Percentiles rank a stretch among this genome's conserved stretches.
phyloP scores from a whole-genome alignment of 2,113 vertebrate genomes.

The Camelus dromedarius region DNA sequence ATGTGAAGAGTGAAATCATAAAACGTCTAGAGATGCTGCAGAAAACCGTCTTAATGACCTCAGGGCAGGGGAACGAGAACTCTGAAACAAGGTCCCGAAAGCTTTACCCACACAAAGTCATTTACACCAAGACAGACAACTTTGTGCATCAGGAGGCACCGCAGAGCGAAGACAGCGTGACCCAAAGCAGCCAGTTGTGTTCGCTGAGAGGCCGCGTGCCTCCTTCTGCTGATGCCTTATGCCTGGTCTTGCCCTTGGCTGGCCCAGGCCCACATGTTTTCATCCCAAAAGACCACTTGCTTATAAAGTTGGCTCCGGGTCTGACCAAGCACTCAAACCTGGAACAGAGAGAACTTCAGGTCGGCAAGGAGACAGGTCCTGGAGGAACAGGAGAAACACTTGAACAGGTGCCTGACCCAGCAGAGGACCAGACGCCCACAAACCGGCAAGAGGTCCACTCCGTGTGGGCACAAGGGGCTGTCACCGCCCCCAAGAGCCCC shows the following conservation, averaged over 20 bases:
- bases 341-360: fast-evolving
- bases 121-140: no score
- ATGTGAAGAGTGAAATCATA: fast-evolving
- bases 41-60: neutral
- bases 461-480: no score
- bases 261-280: no score
- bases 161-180: fast-evolving
- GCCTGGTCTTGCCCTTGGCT: no score
- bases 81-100: neutral
- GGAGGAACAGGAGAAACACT: neutral
- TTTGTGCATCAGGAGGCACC: neutral
- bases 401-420: fast-evolving
- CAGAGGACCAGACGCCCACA: neutral
- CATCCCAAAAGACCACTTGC: no score
- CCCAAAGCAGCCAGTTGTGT: neutral
- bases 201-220: no score
- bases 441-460: no score
- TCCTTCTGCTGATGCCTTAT: no score
- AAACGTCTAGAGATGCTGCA: neutral
- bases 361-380: neutral
- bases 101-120: fast-evolving
- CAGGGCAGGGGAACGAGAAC: no score
- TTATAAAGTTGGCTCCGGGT: no score
- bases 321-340: no score
- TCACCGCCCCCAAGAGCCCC: no score